Base-by-base conservation (phyloP, 2,113 vertebrate species). In the Neotragus moschatus region DNA sequence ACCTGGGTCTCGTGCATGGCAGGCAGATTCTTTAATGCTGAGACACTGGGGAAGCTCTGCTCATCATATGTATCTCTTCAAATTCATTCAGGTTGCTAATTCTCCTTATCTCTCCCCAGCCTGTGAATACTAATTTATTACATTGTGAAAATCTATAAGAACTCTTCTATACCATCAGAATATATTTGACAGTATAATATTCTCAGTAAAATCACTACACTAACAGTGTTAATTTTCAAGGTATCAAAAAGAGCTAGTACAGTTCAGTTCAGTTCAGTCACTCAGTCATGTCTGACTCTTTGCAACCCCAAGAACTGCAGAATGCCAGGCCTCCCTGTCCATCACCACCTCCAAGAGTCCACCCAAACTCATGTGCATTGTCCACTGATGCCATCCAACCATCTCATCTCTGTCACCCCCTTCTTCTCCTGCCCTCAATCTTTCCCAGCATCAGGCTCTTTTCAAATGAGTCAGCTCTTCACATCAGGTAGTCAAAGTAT, bases 61-160 rank as follows among this genome's bases (percentile, higher is more conserved):
- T 97, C 81, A 98, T 95, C 92, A 96, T 92, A 96, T 96, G 96
- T 70, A 39, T 95, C 88, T 97, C 60, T 80, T 56, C 79, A 97
- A 96, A 82, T 88, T 73, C 28, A 84, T 4, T 61, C 43, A 84
- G 84, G 13, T 90, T 39, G 89, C 43, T 75, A 84, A 88, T 53
- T 93, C 2, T 93, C 84, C 7, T 90, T 88, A 79, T 15, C 6
- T 94, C 13, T 90, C 33, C 47, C 6, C 3, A 96, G 53, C 1
- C 56, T 95, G 4, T 55, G 56, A 93, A 61, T 86, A 36, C 4
- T 63, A 26, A 15, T 26, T 93, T 61, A 39, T 80, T 84, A 16
- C 10, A 53, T 36, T 95, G 19, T 53, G 61, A 47, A 96, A 86
- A 51, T 96, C 30, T 51, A 39, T 61, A 79, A 92, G 10, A 92